Base-by-base conservation (phyloP, 2,113 vertebrate species). In the Melospiza melodia region DNA sequence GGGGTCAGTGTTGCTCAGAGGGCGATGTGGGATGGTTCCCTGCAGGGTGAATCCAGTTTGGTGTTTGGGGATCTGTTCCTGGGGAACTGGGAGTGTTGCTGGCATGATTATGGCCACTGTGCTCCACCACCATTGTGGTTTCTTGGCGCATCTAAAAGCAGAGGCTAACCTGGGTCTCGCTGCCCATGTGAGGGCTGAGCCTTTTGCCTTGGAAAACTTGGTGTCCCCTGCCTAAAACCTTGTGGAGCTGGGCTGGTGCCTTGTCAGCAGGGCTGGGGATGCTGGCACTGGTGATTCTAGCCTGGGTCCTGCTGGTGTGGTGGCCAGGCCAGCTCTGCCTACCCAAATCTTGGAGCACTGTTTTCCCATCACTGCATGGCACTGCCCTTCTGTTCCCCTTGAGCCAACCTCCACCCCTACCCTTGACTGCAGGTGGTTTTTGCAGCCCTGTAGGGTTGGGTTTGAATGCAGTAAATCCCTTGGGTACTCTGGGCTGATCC, bases 121-220 rank as follows among this genome's bases (percentile, higher is more conserved):
- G 37, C 21, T 15, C 52, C 8, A 24, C 46, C 12, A 15, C 33
- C 11, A 1, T 0, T 20, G 46, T 1, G 2, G 13, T 58, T 88
- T 71, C 43, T 63, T 68, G 25, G 19, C 33, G 44, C 7, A 11
- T 30, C 58, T 28, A 12, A 43, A 22, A 59, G 49, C 8, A 69
- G 55, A 28, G 20, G 16, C 27, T 69, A 5, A 33, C 20, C 6
- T 31, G 5, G 6, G 10, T 21, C 8, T 49, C n/a, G 7, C 44
- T 19, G 19, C 43, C 43, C 5, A 5, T 31, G 17, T 33, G 31
- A 30, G 43, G 33, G 39, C 19, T 63, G 68, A 74, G 37, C 65
- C 57, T 86, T 21, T 24, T 83, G 62, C 17, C 52, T 55, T 12
- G 12, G 8, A 49, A 59, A 31, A 15, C 4, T 28, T 39, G 7